phyloP scores from a whole-genome alignment of 1,140 invertebrate genomes.

The Wiebesia pumilae region DNA sequence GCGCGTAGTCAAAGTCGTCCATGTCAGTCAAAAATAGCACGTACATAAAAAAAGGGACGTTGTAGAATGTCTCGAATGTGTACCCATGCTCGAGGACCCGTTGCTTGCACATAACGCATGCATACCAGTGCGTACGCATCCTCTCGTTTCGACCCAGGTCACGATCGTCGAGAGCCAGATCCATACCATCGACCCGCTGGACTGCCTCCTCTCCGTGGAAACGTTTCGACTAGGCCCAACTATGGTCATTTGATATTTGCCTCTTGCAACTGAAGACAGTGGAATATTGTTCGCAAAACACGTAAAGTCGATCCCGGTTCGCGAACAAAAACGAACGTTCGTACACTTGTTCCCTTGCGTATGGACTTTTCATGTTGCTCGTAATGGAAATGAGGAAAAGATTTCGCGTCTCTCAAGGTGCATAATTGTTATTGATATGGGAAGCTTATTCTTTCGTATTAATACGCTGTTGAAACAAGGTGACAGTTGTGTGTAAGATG shows the following conservation, averaged over 20 bases:
- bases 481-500: not conserved
- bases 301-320: not conserved
- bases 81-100: not conserved
- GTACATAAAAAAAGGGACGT: not conserved
- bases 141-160: constrained; percentile 58
- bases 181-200: constrained; percentile 64
- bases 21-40: not conserved
- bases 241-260: constrained; percentile 20
- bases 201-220: constrained; percentile 22
- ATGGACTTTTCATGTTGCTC: not conserved
- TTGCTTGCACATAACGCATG: not conserved
- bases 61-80: not conserved
- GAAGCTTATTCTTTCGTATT: not conserved
- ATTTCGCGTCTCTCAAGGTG: no score
- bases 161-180: constrained; percentile 66
- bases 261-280: not conserved
- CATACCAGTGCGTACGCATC: not conserved
- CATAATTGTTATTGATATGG: not conserved
- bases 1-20: no score
- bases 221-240: not conserved
- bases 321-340: not conserved
- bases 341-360: not conserved
- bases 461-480: no score
- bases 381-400: not conserved
- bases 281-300: not conserved